Evolutionary conservation across 2,113 vertebrate species (phyloP).

Genomic region (Pardalotus punctatus): DNA sequence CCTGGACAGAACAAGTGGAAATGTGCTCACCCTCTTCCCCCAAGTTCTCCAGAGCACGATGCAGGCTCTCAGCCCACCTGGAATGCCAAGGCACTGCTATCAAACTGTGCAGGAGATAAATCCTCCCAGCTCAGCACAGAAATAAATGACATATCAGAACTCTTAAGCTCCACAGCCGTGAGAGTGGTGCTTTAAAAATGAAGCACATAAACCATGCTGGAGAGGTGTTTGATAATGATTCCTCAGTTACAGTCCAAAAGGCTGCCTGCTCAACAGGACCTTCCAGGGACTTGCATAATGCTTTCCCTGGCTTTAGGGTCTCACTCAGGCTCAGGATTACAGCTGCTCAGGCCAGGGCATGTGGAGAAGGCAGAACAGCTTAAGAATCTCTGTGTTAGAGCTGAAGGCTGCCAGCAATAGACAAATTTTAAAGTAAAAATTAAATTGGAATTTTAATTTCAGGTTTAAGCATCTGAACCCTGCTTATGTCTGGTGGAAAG

Average conservation of each 20-base stretch:
- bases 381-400: neutral
- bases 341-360: neutral
- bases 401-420: neutral
- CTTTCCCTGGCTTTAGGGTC: neutral
- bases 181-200: neutral
- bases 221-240: neutral
- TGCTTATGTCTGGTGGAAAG: neutral
- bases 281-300: neutral
- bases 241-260: neutral
- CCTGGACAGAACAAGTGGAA: neutral
- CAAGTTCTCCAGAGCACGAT: neutral
- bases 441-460: neutral
- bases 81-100: neutral
- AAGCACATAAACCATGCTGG: neutral
- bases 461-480: neutral
- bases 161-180: neutral
- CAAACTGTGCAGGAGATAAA: constrained; percentile 6
- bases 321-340: neutral
- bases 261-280: neutral
- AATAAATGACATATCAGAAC: neutral
- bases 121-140: neutral
- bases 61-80: neutral
- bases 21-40: neutral
- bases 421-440: neutral
- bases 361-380: neutral